Evolutionary conservation across 2,888 invertebrate genomes (phyloP).

Genomic region (Lepidochrysops patricia): DNA sequence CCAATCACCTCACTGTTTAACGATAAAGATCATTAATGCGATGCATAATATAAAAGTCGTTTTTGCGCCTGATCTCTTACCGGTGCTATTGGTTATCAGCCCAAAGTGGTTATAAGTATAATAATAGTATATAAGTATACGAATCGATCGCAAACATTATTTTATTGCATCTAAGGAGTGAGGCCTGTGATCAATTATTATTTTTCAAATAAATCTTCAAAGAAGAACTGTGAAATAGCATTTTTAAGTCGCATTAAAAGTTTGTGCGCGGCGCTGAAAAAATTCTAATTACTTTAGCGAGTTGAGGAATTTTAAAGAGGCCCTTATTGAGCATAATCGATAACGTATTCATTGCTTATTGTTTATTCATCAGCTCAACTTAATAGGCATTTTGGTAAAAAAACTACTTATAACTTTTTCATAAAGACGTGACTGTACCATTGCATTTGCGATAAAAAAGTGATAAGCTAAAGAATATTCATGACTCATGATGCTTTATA

Average conservation of each 20-base stretch:
- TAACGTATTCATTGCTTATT: constrained; percentile 28
- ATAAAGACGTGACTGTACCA: not conserved
- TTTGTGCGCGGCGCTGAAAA: constrained; percentile 64
- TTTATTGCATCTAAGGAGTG: too few species aligned
- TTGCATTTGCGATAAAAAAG: not conserved
- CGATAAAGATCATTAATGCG: too few species aligned
- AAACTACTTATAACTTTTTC: too few species aligned
- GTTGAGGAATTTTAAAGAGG: constrained; percentile 65
- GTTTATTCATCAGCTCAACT: not conserved
- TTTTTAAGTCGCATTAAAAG: constrained; percentile 71
- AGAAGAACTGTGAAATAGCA: constrained; percentile 62
- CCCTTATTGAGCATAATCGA: constrained; percentile 36
- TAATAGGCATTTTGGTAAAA: not conserved
- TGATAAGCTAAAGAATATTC: too few species aligned
- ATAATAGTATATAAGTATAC: too few species aligned
- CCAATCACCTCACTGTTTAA: too few species aligned
- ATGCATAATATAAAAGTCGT: too few species aligned
- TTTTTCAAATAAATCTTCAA: constrained; percentile 54
- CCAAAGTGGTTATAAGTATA: too few species aligned
- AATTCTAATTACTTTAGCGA: constrained; percentile 69
- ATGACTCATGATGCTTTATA: too few species aligned
- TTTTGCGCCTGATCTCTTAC: too few species aligned
- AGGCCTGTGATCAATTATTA: constrained; percentile 35
- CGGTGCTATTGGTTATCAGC: too few species aligned
- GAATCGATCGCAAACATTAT: too few species aligned